Percentiles rank a stretch among this genome's conserved stretches.
Conservation (phyloP, 92 coral and sea anemone genomes). For the Epizoanthus illoricatus region DNA sequence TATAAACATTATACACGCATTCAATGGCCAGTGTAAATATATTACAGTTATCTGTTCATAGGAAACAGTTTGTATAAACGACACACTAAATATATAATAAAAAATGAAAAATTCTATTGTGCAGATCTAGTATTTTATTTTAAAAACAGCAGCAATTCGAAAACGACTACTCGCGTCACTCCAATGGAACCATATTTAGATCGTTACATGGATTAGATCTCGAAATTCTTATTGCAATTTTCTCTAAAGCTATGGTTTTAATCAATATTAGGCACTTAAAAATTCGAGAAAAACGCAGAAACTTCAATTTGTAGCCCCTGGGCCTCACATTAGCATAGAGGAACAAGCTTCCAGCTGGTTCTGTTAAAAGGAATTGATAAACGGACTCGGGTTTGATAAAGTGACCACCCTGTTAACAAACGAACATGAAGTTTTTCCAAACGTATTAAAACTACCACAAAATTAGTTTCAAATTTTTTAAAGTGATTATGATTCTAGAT, state of each 20-base stretch:
- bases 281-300: neutral
- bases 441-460: neutral
- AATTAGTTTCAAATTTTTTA: neutral
- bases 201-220: neutral
- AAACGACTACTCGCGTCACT: neutral
- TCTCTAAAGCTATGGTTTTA: constrained; percentile 9
- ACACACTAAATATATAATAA: constrained; percentile 16
- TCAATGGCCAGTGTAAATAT: constrained; percentile 34
- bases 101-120: constrained; percentile 28
- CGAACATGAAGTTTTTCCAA: neutral
- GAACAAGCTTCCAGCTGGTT: constrained; percentile 14
- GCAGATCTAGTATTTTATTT: neutral
- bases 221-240: neutral
- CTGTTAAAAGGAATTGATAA: neutral
- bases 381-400: constrained; percentile 1
- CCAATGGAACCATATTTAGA: neutral
- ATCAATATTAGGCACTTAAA: neutral
- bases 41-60: constrained; percentile 30
- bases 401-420: constrained; percentile 2
- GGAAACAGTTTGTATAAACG: constrained; percentile 29
- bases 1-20: constrained; percentile 28
- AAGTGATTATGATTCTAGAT: neutral
- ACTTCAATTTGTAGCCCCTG: neutral
- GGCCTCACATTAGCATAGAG: neutral
- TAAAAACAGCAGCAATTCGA: constrained; percentile 18